These are phyloP conservation scores for Lophura swinhoii DNA, from an alignment of 2,797 vertebrate species.

Conservation along the genomic window DNA sequence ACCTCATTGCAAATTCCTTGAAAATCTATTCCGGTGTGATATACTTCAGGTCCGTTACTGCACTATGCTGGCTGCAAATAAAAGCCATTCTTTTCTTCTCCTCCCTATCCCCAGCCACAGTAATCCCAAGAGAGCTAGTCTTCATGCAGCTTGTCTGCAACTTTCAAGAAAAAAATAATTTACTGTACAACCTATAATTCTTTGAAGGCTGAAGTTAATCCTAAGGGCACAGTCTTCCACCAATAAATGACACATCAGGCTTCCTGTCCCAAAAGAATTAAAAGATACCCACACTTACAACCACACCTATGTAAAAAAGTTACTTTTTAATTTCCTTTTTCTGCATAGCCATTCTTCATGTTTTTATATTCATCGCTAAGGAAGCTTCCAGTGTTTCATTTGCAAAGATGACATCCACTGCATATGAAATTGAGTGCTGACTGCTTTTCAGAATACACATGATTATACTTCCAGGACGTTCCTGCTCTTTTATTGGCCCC, in stretches of 20 bases:
- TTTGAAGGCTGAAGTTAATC: conserved; percentile 14
- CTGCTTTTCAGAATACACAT: conserved; percentile 47
- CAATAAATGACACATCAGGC: conserved; percentile 36
- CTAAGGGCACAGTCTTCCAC: conserved; percentile 29
- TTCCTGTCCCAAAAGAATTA: conserved; percentile 16
- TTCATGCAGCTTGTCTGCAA: background rate
- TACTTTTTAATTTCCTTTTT: conserved; percentile 64
- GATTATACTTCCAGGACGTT: conserved; percentile 30
- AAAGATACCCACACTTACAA: conserved; percentile 45
- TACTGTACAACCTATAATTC: background rate
- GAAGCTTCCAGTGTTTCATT: conserved; percentile 62
- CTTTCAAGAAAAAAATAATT: conserved; percentile 52
- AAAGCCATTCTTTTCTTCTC: conserved; percentile 37
- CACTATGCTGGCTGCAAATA: conserved; percentile 26
- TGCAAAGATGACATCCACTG: conserved; percentile 51
- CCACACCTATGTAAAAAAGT: conserved; percentile 37
- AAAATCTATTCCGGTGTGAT: conserved; percentile 31
- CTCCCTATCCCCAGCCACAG: background rate
- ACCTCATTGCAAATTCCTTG: conserved; percentile 14
- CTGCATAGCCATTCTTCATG: conserved; percentile 48
- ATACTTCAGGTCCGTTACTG: conserved; percentile 27
- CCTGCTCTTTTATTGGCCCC: background rate
- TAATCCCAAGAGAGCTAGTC: conserved; percentile 6
- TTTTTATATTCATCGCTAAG: conserved; percentile 58
- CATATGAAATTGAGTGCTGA: conserved; percentile 64